These are phyloP conservation scores for Aythya baeri DNA, from an alignment of 2,113 vertebrate genomes.

Conservation along the genomic window DNA sequence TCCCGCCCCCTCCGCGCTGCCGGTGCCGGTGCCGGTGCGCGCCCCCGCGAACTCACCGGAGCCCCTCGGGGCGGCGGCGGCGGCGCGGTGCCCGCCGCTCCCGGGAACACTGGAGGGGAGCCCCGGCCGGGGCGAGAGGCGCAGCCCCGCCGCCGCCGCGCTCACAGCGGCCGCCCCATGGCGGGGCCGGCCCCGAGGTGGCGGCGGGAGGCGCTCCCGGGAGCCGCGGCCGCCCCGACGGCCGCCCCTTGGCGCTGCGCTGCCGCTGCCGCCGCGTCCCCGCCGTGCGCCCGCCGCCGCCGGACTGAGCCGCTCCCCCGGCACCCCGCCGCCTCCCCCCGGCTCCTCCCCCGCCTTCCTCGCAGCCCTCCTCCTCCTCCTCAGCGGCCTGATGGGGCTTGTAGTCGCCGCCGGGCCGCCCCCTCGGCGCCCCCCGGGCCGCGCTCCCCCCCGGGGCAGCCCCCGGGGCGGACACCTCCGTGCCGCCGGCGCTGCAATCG, in stretches of 20 bases:
- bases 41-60: not conserved
- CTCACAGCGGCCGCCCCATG: slow-evolving; percentile 6
- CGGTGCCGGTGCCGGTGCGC: no score
- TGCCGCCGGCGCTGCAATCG: no score
- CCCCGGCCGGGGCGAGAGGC: slow-evolving; percentile 1
- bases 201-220: not conserved
- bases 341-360: slow-evolving; percentile 13
- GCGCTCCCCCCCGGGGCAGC: not conserved
- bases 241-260: not conserved
- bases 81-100: slow-evolving; percentile 10
- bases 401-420: not conserved
- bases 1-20: not conserved
- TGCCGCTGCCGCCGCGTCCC: not conserved
- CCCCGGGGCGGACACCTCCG: not conserved
- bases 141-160: not conserved
- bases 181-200: not conserved
- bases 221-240: not conserved
- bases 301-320: slow-evolving; percentile 16
- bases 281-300: slow-evolving; percentile 3
- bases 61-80: not conserved
- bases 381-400: slow-evolving; percentile 47
- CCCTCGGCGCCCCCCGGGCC: not conserved
- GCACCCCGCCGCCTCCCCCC: not conserved
- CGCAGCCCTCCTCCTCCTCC: not conserved
- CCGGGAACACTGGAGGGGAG: slow-evolving; percentile 33